Base-by-base conservation (phyloP, 2,888 invertebrate species). In the Morpho achilles region DNA sequence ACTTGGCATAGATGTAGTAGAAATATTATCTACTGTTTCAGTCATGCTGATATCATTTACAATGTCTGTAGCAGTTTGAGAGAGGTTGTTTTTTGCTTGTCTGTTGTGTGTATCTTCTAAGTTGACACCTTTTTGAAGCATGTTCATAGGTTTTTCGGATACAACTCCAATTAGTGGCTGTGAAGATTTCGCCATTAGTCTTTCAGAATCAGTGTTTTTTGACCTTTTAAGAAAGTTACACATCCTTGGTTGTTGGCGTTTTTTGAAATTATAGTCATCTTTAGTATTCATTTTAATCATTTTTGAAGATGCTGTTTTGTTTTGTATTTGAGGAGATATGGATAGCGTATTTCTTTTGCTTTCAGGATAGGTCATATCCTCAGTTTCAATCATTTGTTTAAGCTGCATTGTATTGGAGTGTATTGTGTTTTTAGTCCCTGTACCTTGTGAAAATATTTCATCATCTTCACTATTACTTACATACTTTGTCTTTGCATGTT, bases 1-100 rank as follows among this genome's bases (percentile, higher is more conserved):
- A 65, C 88, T 89, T 22, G 87, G 84, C 61, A 82, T 79, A 51
- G 86, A 84, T 2, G 81, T 54, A 50, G 84, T 76, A 67, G 71
- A 80, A 22, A 66, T 68, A 49, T 55, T 63, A 48, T 62, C 56
- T 45, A 57, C 56, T 43, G 64, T 48, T 42, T 60, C 67, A 46
- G 61, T 8, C 3, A 46, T 8, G 40, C 40, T 46, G 7, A 47
- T 58, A 42, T 44, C 64, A 46, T 66, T 62, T 45, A 67, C 62
- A 59, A 63, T 66, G 61, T 65, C 62, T 46, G 50, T 55, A 23
- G 53, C 56, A 50, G 57, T 57, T 43, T 57, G 48, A 7, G 53
- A 8, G 51, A 44, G 48, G 44, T 65, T 49, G 43, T 60, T 65
- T 47, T 56, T 56, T 32, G 41, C n/a, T 7, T 48, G 22, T 23